A percentile compares a stretch with the other conserved stretches of the same genome.
phyloP scores from a whole-genome alignment of 2,888 invertebrate genomes.

The Eristalinus sepulchralis region DNA sequence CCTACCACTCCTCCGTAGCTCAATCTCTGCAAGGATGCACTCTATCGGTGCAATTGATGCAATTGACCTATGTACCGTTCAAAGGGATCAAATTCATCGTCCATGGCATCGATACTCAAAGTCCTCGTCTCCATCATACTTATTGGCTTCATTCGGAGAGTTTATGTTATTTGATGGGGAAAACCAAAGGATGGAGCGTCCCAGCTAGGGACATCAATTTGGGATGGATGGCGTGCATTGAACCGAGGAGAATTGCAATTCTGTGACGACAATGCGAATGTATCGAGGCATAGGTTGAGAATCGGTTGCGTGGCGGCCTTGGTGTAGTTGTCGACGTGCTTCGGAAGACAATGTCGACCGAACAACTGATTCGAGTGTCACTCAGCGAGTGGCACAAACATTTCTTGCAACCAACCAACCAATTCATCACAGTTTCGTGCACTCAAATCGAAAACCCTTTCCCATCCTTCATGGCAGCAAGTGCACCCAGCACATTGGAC shows the following conservation, averaged over 20 bases:
- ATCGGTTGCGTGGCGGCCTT: background rate
- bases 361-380: background rate
- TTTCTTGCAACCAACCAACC: background rate
- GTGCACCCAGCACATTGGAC: conserved; percentile 3
- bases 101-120: conserved; percentile 11
- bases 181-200: background rate
- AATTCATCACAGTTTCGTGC: background rate
- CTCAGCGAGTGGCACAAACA: background rate
- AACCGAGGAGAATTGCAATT: conserved; percentile 34
- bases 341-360: background rate
- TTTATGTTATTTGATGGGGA: conserved; percentile 30
- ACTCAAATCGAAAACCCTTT: conserved; percentile 17
- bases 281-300: conserved; percentile 1
- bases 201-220: conserved; percentile 39
- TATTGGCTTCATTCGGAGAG: conserved; percentile 36
- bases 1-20: background rate
- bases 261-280: conserved; percentile 19
- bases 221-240: conserved; percentile 35
- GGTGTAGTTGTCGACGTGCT: too few relatives aligned
- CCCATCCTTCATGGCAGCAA: conserved; percentile 31
- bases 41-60: conserved; percentile 55
- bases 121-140: conserved; percentile 39
- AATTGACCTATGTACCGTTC: conserved; percentile 41
- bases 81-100: background rate
- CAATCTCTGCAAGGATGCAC: background rate